Percentiles rank a stretch among this genome's conserved stretches.
Evolutionary conservation across 2,888 invertebrate genomes (phyloP).

Genomic region (Anagyrus pseudococci): DNA sequence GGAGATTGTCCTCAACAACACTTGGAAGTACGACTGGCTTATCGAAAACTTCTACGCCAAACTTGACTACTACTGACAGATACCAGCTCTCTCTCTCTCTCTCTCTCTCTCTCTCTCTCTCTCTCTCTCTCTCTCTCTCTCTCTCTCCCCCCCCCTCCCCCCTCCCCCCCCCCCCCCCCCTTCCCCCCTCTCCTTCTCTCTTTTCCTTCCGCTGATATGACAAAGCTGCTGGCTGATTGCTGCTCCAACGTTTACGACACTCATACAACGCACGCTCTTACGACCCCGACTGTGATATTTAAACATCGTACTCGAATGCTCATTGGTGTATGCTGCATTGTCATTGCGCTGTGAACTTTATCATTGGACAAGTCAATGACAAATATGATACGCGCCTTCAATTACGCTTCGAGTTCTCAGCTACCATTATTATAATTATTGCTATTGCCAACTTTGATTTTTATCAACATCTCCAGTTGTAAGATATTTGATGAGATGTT

Average conservation of each 20-base stretch:
- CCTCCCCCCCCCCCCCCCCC: too few species aligned
- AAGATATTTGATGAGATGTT: too few species aligned
- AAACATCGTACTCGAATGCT: constrained; percentile 39
- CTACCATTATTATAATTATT: too few species aligned
- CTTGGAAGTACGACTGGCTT: constrained; percentile 71
- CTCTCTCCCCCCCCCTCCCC: too few species aligned
- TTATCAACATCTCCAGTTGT: too few species aligned
- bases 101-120: neutral
- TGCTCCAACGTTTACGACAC: neutral
- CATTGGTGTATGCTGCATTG: constrained; percentile 25
- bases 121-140: neutral
- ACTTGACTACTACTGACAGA: constrained; percentile 64
- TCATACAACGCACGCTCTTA: too few species aligned
- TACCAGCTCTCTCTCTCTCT: constrained; percentile 19
- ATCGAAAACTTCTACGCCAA: constrained; percentile 70
- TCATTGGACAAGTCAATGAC: too few species aligned
- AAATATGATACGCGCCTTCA: too few species aligned
- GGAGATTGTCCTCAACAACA: constrained; percentile 64
- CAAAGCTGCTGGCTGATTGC: too few species aligned
- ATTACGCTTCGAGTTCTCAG: too few species aligned
- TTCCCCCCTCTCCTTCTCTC: too few species aligned
- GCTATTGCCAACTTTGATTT: neutral
- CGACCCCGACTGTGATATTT: constrained; percentile 60
- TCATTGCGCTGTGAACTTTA: constrained; percentile 42
- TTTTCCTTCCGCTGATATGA: neutral